Evolutionary conservation across 2,888 invertebrate species (phyloP).

Genomic region (Luffia ferchaultella): DNA sequence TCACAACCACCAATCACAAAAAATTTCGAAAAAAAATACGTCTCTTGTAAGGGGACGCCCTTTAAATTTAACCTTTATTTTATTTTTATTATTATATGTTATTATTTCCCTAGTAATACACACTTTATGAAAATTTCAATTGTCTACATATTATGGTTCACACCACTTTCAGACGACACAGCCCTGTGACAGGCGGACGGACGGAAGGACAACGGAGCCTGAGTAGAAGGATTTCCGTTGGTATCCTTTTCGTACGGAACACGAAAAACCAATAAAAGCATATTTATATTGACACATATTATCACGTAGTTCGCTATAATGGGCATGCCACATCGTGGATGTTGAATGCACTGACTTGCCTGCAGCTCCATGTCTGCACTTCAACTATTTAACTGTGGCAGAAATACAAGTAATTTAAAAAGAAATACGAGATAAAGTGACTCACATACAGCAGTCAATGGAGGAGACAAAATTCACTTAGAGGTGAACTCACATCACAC

Average conservation of each 20-base stretch:
- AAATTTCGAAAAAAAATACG: neutral
- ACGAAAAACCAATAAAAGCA: neutral
- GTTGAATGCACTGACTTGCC: neutral
- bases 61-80: too few species aligned
- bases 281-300: neutral
- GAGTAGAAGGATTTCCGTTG: neutral
- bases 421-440: neutral
- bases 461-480: too few species aligned
- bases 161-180: neutral
- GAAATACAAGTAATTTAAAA: neutral
- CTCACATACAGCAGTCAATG: too few species aligned
- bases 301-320: neutral
- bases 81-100: neutral
- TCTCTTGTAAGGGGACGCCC: too few species aligned
- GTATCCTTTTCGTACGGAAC: neutral
- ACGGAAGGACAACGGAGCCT: neutral
- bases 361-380: neutral
- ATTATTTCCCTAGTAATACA: neutral
- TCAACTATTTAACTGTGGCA: too few species aligned
- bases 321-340: neutral
- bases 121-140: neutral
- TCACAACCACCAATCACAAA: neutral
- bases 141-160: neutral
- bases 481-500: too few species aligned
- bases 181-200: neutral